A percentile compares a stretch with the other conserved stretches of the same genome.
phyloP scores from a whole-genome alignment of 1,140 invertebrate genomes.

The Halictus rubicundus region DNA sequence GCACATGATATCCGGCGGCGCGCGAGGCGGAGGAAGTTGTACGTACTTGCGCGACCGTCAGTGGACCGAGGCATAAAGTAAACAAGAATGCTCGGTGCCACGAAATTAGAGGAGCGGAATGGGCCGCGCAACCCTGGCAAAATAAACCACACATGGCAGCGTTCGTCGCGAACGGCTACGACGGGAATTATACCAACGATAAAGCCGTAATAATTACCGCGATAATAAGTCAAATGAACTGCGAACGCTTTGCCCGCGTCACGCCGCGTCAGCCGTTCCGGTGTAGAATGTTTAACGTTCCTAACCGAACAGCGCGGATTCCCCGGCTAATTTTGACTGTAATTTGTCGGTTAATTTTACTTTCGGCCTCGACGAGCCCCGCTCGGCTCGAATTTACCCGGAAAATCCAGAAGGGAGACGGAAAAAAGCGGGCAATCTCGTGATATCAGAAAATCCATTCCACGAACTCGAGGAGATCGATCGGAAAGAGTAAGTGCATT shows the following conservation, averaged over 20 bases:
- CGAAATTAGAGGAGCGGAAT: conserved; percentile 36
- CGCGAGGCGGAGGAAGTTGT: conserved; percentile 20
- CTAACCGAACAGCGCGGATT: not conserved
- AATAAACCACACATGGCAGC: conserved; percentile 20
- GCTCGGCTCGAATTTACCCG: too few relatives aligned
- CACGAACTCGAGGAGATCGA: not conserved
- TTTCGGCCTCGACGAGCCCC: not conserved
- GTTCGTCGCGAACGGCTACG: not conserved
- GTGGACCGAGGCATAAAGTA: conserved; percentile 39
- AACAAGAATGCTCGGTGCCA: conserved; percentile 34
- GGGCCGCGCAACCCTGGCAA: conserved; percentile 8
- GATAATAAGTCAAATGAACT: conserved; percentile 47
- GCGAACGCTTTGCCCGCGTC: conserved; percentile 15
- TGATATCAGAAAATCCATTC: not conserved
- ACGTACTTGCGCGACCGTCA: not conserved
- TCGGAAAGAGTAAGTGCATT: not conserved
- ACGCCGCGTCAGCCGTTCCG: not conserved
- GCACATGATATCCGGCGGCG: conserved; percentile 24
- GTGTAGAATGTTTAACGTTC: not conserved
- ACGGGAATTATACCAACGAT: conserved; percentile 12
- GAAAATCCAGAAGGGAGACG: not conserved
- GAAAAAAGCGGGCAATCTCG: not conserved
- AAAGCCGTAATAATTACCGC: conserved; percentile 33
- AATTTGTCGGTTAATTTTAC: conserved; percentile 4
- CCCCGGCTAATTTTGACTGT: conserved; percentile 15